A percentile compares a stretch with the other conserved stretches of the same genome.
phyloP scores from a whole-genome alignment of 2,797 vertebrate genomes.

The Aldrovandia affinis region DNA sequence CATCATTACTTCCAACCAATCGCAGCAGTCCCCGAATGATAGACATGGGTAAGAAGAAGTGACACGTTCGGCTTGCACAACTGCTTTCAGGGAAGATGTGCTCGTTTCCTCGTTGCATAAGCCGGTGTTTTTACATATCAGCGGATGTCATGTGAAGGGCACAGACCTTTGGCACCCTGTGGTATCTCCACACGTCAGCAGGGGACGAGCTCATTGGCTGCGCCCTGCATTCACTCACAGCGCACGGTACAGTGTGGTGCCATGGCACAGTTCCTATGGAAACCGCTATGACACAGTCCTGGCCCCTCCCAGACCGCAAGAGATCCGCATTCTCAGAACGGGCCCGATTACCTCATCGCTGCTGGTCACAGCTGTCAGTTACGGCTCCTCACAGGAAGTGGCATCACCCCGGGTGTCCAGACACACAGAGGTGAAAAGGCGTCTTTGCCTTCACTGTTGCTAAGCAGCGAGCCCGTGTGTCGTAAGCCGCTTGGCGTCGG shows the following conservation, averaged over 20 bases:
- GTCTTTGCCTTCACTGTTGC: neutral
- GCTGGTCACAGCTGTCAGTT: neutral
- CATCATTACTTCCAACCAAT: neutral
- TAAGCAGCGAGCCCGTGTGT: neutral
- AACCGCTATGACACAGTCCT: neutral
- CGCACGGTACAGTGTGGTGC: neutral
- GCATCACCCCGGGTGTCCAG: neutral
- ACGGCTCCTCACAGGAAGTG: constrained; percentile 4
- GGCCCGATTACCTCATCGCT: neutral
- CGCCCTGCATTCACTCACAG: neutral
- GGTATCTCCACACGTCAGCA: neutral
- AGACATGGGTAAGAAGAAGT: no score
- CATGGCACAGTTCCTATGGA: neutral
- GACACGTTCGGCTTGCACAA: neutral
- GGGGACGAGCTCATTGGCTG: neutral
- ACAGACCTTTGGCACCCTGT: neutral
- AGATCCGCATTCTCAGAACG: neutral
- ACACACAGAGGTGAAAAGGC: neutral
- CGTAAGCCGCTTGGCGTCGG: neutral
- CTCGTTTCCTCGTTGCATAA: neutral
- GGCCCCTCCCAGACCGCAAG: neutral
- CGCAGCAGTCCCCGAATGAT: no score
- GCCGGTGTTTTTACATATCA: neutral
- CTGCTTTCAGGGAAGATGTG: neutral
- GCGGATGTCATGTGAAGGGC: neutral